A percentile compares a stretch with the other conserved stretches of the same genome.
Evolutionary conservation across 1,140 invertebrate genomes (phyloP).

Genomic region (Planococcus citri): DNA sequence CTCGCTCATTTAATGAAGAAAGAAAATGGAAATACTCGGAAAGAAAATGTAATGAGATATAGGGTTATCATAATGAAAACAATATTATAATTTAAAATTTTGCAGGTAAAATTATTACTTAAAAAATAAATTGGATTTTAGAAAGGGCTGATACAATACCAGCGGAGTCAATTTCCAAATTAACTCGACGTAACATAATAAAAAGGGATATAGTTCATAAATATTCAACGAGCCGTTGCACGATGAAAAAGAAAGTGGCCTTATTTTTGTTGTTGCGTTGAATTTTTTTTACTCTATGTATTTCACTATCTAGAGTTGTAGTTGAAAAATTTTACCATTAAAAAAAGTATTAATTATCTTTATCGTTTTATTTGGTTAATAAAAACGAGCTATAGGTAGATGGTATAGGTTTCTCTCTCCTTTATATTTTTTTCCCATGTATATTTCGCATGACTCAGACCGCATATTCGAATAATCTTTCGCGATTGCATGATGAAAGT

Average conservation of each 20-base stretch:
- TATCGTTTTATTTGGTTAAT: background rate
- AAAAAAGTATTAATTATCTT: background rate
- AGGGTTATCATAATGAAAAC: slow-evolving; percentile 3
- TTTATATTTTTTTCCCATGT: no score
- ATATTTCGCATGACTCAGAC: no score
- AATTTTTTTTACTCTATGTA: background rate
- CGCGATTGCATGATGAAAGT: no score
- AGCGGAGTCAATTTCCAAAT: background rate
- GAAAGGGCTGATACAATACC: background rate
- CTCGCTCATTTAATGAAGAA: background rate
- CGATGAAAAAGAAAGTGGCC: background rate
- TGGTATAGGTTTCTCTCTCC: no score
- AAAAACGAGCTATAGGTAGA: no score
- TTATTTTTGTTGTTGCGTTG: background rate
- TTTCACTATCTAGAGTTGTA: background rate
- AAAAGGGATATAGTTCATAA: slow-evolving; percentile 7
- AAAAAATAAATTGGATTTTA: slow-evolving; percentile 8
- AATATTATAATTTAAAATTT: slow-evolving; percentile 9
- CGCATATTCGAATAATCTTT: no score
- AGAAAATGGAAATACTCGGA: background rate
- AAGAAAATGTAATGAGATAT: slow-evolving; percentile 8
- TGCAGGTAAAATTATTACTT: background rate
- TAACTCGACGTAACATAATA: slow-evolving; percentile 7
- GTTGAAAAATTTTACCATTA: background rate
- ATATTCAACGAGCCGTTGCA: slow-evolving; percentile 1